A percentile compares a stretch with the other conserved stretches of the same genome.
phyloP scores from a whole-genome alignment of 1,140 invertebrate genomes.

The Platorchestia sp. region DNA sequence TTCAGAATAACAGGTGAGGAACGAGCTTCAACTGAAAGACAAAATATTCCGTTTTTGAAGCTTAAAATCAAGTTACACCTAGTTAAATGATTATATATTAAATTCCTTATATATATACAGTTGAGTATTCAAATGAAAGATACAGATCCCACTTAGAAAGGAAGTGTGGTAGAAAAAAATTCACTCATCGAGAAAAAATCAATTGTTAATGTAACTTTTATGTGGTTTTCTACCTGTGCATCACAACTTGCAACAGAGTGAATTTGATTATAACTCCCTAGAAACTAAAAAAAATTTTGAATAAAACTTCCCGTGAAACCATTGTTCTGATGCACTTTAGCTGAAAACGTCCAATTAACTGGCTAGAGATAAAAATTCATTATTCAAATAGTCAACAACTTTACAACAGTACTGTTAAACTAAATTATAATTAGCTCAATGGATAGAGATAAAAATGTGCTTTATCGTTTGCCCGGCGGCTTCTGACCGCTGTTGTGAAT shows the following conservation, averaged over 20 bases:
- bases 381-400: constrained; percentile 51
- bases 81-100: constrained; percentile 34
- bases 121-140: background rate
- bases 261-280: background rate
- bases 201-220: background rate
- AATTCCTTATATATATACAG: constrained; percentile 23
- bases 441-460: background rate
- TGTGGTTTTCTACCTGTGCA: background rate
- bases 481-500: constrained; percentile 82
- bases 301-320: background rate
- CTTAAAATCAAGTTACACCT: constrained; percentile 2
- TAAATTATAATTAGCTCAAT: constrained; percentile 27
- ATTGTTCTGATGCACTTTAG: background rate
- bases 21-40: constrained; percentile 13
- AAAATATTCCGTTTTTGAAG: background rate
- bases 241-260: background rate
- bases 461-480: constrained; percentile 66
- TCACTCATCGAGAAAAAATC: background rate
- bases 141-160: background rate
- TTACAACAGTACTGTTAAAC: background rate
- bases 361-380: background rate
- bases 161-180: background rate
- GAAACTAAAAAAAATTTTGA: background rate
- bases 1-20: constrained; percentile 1
- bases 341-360: background rate